phyloP scores from a whole-genome alignment of 2,888 invertebrate genomes.

The Chloromyia formosa region DNA sequence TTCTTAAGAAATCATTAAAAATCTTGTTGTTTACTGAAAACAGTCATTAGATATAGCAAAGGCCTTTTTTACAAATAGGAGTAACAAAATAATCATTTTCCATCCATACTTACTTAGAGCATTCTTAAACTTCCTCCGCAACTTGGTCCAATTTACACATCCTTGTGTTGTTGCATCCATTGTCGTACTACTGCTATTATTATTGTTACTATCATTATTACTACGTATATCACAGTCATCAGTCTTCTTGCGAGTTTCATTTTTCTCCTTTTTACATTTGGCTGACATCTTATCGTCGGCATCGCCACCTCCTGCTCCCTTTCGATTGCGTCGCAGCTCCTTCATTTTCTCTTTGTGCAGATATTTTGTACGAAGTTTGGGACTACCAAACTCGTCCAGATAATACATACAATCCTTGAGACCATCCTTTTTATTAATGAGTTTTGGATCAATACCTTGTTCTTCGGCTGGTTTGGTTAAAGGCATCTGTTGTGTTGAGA shows the following conservation, averaged over 20 bases:
- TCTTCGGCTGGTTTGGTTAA: constrained; percentile 42
- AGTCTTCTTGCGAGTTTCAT: constrained; percentile 45
- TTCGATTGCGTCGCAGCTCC: constrained; percentile 50
- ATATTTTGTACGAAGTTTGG: constrained; percentile 61
- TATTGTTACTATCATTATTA: constrained; percentile 41
- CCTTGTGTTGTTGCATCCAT: constrained; percentile 51
- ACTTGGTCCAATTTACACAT: constrained; percentile 61
- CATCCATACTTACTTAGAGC: constrained; percentile 52
- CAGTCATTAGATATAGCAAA: too few species aligned
- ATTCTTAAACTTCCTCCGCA: constrained; percentile 53
- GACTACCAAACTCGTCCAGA: constrained; percentile 63
- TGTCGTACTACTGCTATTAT: constrained; percentile 1
- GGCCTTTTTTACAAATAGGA: too few species aligned
- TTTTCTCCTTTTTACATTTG: constrained; percentile 20
- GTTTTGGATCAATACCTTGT: constrained; percentile 57
- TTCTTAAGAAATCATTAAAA: too few species aligned
- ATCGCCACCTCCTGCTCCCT: constrained; percentile 49
- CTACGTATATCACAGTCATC: constrained; percentile 52
- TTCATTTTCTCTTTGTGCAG: constrained; percentile 59
- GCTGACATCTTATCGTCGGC: constrained; percentile 29
- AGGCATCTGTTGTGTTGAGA: constrained; percentile 15
- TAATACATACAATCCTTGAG: constrained; percentile 63
- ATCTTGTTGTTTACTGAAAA: too few species aligned
- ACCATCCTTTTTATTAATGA: constrained; percentile 63
- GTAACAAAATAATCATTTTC: too few species aligned